phyloP scores from a whole-genome alignment of 2,113 vertebrate genomes.

The Thalassarche chlororhynchos region DNA sequence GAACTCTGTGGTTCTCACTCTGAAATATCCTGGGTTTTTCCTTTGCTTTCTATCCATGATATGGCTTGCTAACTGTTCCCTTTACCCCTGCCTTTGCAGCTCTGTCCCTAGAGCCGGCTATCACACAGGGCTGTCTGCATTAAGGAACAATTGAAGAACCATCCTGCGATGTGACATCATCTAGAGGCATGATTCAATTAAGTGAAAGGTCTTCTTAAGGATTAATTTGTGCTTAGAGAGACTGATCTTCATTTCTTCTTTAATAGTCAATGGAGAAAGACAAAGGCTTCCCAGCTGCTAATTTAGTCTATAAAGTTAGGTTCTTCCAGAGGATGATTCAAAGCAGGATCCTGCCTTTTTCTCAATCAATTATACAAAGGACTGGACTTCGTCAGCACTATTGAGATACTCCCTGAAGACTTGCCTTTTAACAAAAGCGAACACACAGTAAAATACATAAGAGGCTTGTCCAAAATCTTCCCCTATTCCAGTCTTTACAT shows the following conservation, averaged over 20 bases:
- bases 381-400: not conserved
- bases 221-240: constrained; percentile 25
- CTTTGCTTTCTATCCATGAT: not conserved
- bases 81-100: not conserved
- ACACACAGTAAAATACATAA: not conserved
- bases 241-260: not conserved
- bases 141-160: not conserved
- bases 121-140: not conserved
- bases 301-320: not conserved
- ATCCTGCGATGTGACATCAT: not conserved
- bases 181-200: not conserved
- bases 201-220: not conserved
- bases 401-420: not conserved
- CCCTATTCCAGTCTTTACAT: not conserved
- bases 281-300: not conserved
- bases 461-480: not conserved
- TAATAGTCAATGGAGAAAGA: not conserved
- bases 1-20: not conserved
- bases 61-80: not conserved
- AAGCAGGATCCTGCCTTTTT: not conserved
- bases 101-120: not conserved
- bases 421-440: not conserved
- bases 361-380: not conserved
- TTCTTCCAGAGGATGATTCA: not conserved
- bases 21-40: not conserved